Evolutionary conservation across 2,888 invertebrate species (phyloP).

Genomic region (Callyntrura sp.): DNA sequence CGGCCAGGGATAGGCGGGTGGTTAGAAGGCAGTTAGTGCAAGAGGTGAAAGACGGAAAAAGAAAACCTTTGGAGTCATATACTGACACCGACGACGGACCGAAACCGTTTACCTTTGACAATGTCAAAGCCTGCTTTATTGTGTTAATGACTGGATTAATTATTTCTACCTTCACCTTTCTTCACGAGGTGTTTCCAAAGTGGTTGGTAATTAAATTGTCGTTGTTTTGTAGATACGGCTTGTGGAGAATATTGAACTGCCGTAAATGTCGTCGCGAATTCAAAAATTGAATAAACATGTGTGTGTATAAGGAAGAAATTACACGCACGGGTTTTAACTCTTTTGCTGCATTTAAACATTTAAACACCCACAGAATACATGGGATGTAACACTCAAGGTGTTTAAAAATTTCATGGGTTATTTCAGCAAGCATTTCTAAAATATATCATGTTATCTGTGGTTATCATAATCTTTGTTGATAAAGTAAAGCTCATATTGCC

Average conservation of each 20-base stretch:
- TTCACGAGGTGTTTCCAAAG: conserved; percentile 23
- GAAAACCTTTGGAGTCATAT: conserved; percentile 41
- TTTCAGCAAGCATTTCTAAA: too few relatives aligned
- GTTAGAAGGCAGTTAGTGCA: conserved; percentile 41
- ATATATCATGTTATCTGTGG: too few relatives aligned
- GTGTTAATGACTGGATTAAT: conserved; percentile 33
- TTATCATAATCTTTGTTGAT: too few relatives aligned
- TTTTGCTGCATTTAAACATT: too few relatives aligned
- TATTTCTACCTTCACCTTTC: neutral
- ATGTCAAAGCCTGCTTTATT: conserved; percentile 62
- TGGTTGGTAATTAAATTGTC: neutral
- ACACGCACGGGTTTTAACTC: too few relatives aligned
- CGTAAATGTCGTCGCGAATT: neutral
- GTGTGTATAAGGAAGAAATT: neutral
- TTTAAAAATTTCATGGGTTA: too few relatives aligned
- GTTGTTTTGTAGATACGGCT: neutral
- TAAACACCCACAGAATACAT: too few relatives aligned
- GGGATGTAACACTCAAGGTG: too few relatives aligned
- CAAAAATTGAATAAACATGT: neutral
- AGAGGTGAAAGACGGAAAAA: conserved; percentile 46
- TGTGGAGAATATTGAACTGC: neutral
- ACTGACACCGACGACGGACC: conserved; percentile 55
- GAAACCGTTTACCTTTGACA: conserved; percentile 60
- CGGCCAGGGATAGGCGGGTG: conserved; percentile 12
- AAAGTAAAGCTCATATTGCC: too few relatives aligned